Base-by-base conservation (phyloP, 2,888 invertebrate genomes). In the Chromoteleia sp. region DNA sequence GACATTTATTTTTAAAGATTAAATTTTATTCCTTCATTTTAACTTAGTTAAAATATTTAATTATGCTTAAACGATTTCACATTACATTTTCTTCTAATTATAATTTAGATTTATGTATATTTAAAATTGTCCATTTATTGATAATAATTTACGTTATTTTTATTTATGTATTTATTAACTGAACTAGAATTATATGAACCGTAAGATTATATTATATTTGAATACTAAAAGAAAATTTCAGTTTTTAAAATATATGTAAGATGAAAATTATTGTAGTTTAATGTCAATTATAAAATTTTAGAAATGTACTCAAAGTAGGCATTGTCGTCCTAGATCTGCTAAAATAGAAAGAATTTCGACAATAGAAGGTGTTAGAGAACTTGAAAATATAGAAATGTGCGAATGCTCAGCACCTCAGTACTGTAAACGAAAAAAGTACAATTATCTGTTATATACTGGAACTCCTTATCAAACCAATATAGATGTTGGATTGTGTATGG, bases 401-500 rank as follows among this genome's bases (percentile, higher is more conserved):
- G 90, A 89, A 33, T 92, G 92, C 56, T 87, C 89, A 33, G 73
- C 86, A 1, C 85, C 85, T 8, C 86, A 90, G 0, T 83, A 86
- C 19, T 92, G 92, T 74, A 88, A 85, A 63, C 86, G 92, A 36
- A 89, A 89, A 54, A 86, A 89, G 0, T 90, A 90, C 61, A 86
- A 86, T 30, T 88, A 90, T 84, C 83, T 89, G 10, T 84, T 92
- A 1, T 90, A 92, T 79, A 88, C 88, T 10, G 92, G 91, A 29
- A 92, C 92, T 1, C 92, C 92, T 1, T 90, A 90, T 83, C 91
- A 92, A 78, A 87, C 89, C 2, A 86, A 88, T 56, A 83, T 92
- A 14, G 92, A 92, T 75, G 87, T 92, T 4, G 92, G 92, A 0
- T 83, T 88, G 15, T 92, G 92, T 81, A 87, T 88, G 68, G 92